These are phyloP conservation scores for Penaeus chinensis DNA, from an alignment of 1,140 invertebrate genomes.

Conservation along the genomic window DNA sequence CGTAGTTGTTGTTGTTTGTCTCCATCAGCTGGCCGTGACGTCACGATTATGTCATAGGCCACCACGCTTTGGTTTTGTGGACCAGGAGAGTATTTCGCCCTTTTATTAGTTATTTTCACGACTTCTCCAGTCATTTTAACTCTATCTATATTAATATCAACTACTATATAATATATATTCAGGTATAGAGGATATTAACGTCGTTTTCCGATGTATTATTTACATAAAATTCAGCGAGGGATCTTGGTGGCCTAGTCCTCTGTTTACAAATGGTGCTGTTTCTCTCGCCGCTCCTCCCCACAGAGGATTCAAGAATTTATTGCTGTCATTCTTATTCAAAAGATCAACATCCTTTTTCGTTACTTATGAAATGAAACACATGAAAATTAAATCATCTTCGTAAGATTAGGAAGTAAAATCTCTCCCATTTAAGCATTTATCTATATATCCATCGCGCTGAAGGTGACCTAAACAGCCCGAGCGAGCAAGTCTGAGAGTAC, in stretches of 20 bases:
- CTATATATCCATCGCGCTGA: too few species aligned
- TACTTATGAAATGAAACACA: neutral
- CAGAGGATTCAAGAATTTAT: neutral
- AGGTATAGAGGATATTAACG: too few species aligned
- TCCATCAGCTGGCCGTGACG: slow-evolving; percentile 32
- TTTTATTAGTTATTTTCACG: too few species aligned
- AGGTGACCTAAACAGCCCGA: too few species aligned
- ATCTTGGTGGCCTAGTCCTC: slow-evolving; percentile 30
- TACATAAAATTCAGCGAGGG: neutral
- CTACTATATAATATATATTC: too few species aligned
- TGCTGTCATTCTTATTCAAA: neutral
- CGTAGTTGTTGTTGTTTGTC: slow-evolving; percentile 31
- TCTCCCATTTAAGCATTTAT: too few species aligned
- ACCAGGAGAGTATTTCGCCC: too few species aligned
- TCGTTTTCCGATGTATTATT: neutral
- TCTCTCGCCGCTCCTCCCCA: neutral
- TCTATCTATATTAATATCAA: too few species aligned
- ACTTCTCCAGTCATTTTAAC: too few species aligned
- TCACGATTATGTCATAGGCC: slow-evolving; percentile 19
- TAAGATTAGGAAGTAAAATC: too few species aligned
- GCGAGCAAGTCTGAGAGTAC: too few species aligned
- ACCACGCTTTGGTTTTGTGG: neutral
- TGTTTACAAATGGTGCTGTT: slow-evolving; percentile 59
- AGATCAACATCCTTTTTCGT: neutral
- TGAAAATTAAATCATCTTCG: too few species aligned